phyloP scores from a whole-genome alignment of 2,797 vertebrate genomes.

The Crossoptilon crossoptilon region DNA sequence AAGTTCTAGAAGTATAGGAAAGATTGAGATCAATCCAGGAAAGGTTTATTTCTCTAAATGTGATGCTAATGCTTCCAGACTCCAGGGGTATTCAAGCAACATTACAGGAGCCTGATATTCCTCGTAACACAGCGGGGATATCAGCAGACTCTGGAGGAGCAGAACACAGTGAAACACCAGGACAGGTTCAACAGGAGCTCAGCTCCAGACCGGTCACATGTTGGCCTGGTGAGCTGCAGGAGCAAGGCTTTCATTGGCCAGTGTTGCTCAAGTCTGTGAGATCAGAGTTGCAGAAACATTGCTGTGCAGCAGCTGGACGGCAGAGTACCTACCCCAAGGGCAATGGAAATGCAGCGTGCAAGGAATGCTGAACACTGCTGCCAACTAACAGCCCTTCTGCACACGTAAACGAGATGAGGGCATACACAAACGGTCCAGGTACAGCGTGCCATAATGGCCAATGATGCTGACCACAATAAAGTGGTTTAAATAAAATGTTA shows the following conservation, averaged over 20 bases:
- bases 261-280: not conserved
- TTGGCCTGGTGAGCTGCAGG: not conserved
- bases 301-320: not conserved
- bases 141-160: not conserved
- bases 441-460: not conserved
- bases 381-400: not conserved
- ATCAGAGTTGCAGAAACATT: not conserved
- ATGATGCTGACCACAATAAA: not conserved
- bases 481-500: not conserved
- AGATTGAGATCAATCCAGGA: not conserved
- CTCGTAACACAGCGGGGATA: not conserved
- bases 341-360: not conserved
- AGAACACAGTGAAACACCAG: accelerated
- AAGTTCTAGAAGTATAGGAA: not conserved
- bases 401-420: not conserved
- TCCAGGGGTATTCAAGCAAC: not conserved
- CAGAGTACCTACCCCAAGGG: accelerated
- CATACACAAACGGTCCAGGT: accelerated
- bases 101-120: not conserved
- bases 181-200: not conserved
- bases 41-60: not conserved
- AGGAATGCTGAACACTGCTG: not conserved
- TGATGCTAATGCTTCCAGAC: not conserved
- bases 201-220: not conserved
- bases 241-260: not conserved